Base-by-base conservation (phyloP, 2,888 invertebrate genomes). In the Pseudococcus viburni region DNA sequence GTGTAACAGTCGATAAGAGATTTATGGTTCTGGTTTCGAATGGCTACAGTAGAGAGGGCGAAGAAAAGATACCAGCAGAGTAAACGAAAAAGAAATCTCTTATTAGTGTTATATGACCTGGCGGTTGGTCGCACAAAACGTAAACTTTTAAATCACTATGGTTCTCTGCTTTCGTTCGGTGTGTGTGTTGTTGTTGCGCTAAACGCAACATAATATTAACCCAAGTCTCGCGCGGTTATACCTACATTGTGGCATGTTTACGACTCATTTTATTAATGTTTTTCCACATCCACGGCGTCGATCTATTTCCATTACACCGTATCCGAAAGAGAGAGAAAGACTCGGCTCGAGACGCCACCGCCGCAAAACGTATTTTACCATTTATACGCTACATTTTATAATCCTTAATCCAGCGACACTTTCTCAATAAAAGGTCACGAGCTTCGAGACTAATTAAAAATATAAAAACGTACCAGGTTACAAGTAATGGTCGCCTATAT, bases 241-340 rank as follows among this genome's bases (percentile, higher is more conserved):
- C 77, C 77, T 77, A 77, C 77, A 77, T 77, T 77, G 77, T 77
- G 77, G 77, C 77, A 77, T 77, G 77, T 77, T 77, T 77, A 77
- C 77, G 77, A 77, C 77, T 77, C 77, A 39, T 77, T 77, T 77
- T 77, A 77, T 77, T 77, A 77, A 77, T 77, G 77, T 77, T 77
- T 77, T 42, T 77, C 55, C n/a, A 55, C 55, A 55, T 77, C 68
- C 68, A 77, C 42, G 5, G 77, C 77, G 77, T 42, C 77, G 77
- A 77, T 77, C 77, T 42, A 26, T 77, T 77, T 77, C 55, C 77
- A 77, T 77, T 77, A 77, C 77, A 77, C n/a, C 42, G 68, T n/a
- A 55, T 55, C 48, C 55, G n/a, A 7, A 55, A n/a, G 55, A 55
- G n/a, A n/a, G 3, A 12, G 5, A 17, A n/a, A 55, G 55, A 55